A percentile compares a stretch with the other conserved stretches of the same genome.
These are phyloP conservation scores for Malachius bipustulatus DNA, from an alignment of 2,888 invertebrate genomes.

Conservation along the genomic window DNA sequence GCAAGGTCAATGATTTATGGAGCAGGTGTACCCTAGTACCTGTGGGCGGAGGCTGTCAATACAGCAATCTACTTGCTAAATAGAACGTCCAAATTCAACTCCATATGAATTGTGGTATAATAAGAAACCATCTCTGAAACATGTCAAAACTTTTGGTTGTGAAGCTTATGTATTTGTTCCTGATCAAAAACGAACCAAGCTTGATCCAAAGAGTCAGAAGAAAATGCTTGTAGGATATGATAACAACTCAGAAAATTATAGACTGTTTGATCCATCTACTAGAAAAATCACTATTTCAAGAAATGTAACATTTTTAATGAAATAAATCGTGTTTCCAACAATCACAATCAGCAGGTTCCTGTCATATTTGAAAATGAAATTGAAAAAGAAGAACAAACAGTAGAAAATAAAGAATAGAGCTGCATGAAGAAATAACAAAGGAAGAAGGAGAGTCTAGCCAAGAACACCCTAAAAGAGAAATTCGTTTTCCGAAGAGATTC, in stretches of 20 bases:
- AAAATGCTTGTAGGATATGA: too few relatives aligned
- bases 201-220: too few relatives aligned
- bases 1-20: slow-evolving; percentile 13
- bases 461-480: slow-evolving; percentile 16
- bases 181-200: too few relatives aligned
- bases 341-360: too few relatives aligned
- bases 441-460: not conserved
- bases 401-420: too few relatives aligned
- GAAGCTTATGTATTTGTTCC: too few relatives aligned
- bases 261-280: slow-evolving; percentile 17
- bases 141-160: too few relatives aligned
- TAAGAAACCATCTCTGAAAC: too few relatives aligned
- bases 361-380: too few relatives aligned
- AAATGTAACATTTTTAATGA: slow-evolving; percentile 21
- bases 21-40: slow-evolving; percentile 10
- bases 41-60: slow-evolving; percentile 1
- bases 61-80: not conserved
- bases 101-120: slow-evolving; percentile 14
- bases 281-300: slow-evolving; percentile 20
- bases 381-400: too few relatives aligned
- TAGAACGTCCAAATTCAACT: slow-evolving; percentile 11
- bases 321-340: too few relatives aligned
- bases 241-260: slow-evolving; percentile 20
- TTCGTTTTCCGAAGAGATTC: slow-evolving; percentile 10
- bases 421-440: not conserved